These are phyloP conservation scores for Papilio aristodemus DNA, from an alignment of 1,140 invertebrate species.

Conservation along the genomic window DNA sequence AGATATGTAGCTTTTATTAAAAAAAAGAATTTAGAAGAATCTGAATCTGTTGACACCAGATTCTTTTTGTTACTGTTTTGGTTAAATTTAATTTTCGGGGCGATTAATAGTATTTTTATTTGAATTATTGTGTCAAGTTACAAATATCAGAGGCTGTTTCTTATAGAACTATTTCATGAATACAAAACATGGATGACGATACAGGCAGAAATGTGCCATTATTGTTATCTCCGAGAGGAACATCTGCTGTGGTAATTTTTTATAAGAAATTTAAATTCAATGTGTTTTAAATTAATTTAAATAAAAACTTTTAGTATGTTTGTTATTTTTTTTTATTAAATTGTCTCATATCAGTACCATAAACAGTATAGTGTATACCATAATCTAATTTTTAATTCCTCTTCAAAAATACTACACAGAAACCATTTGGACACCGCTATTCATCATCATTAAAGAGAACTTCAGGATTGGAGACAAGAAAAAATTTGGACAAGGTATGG, in stretches of 20 bases:
- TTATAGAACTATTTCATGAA: not conserved
- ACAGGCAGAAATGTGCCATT: constrained; percentile 60
- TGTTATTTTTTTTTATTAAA: no score
- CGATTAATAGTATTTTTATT: no score
- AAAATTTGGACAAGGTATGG: not conserved
- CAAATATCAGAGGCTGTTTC: no score
- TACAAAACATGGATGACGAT: constrained; percentile 48
- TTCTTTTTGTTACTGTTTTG: no score
- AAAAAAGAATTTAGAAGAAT: no score
- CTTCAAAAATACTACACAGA: constrained; percentile 42
- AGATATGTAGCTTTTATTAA: no score
- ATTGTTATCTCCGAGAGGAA: constrained; percentile 55
- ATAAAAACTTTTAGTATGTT: no score
- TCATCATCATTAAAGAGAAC: constrained; percentile 51
- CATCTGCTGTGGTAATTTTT: constrained; percentile 53
- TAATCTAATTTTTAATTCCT: constrained; percentile 12
- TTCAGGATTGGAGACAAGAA: constrained; percentile 21
- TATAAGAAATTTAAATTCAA: not conserved
- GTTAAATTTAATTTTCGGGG: no score
- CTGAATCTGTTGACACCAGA: no score
- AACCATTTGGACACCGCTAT: constrained; percentile 42
- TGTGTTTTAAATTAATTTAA: no score
- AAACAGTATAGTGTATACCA: not conserved
- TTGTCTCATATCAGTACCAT: no score
- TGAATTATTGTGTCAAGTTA: no score